Conservation (phyloP, 2,888 invertebrate species). For the Entomobrya multifasciata region DNA sequence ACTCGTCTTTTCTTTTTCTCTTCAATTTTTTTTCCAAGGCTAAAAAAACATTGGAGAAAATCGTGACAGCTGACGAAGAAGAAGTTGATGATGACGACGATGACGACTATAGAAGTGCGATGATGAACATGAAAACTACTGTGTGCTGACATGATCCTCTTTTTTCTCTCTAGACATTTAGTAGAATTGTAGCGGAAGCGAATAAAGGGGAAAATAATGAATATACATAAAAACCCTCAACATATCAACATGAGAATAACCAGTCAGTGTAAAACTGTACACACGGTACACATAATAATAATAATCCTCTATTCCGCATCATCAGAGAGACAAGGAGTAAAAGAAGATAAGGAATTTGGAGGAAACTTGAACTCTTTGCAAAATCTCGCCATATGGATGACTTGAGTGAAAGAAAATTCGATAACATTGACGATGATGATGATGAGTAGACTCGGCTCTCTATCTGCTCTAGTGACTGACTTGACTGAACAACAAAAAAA, state of each 20-base stretch:
- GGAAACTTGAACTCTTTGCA: conserved; percentile 45
- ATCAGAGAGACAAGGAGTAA: conserved; percentile 1
- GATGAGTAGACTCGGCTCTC: conserved; percentile 14
- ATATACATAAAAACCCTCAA: conserved; percentile 45
- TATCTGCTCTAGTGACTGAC: no score
- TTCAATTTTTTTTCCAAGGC: neutral
- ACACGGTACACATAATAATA: no score
- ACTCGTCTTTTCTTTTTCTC: neutral
- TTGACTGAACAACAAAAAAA: no score
- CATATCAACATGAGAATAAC: no score
- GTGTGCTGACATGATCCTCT: conserved; percentile 1
- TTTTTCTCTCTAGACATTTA: neutral
- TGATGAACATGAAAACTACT: neutral
- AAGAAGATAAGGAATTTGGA: conserved; percentile 25
- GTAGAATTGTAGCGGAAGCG: neutral
- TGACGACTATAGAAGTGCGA: neutral
- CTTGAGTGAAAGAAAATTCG: conserved; percentile 8
- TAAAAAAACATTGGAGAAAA: neutral
- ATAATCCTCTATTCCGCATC: neutral
- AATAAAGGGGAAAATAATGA: conserved; percentile 14
- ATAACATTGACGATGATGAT: neutral
- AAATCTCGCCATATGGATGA: conserved; percentile 62
- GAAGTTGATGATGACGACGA: conserved; percentile 2
- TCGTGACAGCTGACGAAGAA: conserved; percentile 51
- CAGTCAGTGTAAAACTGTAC: no score